Percentiles rank a stretch among this genome's conserved stretches.
phyloP scores from a whole-genome alignment of 2,797 vertebrate species.

The Pseudotriccus pelzelni region DNA sequence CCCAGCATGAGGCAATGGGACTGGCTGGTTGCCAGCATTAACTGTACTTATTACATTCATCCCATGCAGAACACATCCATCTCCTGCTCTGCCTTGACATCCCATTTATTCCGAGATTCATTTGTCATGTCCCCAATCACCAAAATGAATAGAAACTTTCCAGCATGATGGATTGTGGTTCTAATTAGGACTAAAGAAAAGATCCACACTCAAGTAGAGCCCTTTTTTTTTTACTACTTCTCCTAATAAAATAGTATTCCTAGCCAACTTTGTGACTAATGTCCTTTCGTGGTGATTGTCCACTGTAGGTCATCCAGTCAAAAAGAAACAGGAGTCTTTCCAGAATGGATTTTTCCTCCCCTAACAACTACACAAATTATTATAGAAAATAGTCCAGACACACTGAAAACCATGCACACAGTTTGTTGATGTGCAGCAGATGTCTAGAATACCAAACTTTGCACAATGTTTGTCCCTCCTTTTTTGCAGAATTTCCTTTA shows the following conservation, averaged over 20 bases:
- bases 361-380: background rate
- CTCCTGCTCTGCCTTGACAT: slow-evolving; percentile 85
- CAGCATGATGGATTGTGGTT: slow-evolving; percentile 87
- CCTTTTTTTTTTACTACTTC: slow-evolving; percentile 62
- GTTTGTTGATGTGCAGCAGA: background rate
- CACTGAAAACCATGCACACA: background rate
- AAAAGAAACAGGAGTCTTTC: slow-evolving; percentile 37
- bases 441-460: background rate
- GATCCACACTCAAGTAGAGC: slow-evolving; percentile 76
- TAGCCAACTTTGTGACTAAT: slow-evolving; percentile 68
- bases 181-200: slow-evolving; percentile 88
- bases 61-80: slow-evolving; percentile 90
- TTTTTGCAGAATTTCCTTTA: background rate
- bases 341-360: background rate
- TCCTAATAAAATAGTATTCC: slow-evolving; percentile 70
- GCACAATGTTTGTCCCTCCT: background rate
- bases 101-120: slow-evolving; percentile 92
- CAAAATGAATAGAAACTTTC: slow-evolving; percentile 88
- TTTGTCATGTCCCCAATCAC: slow-evolving; percentile 94
- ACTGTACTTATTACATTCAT: slow-evolving; percentile 87
- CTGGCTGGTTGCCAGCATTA: slow-evolving; percentile 86
- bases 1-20: slow-evolving; percentile 60
- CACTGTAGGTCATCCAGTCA: slow-evolving; percentile 77
- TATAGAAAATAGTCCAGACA: background rate
- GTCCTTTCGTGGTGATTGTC: slow-evolving; percentile 64